Conservation (phyloP, 2,113 vertebrate genomes). For the Rutilus rutilus region DNA sequence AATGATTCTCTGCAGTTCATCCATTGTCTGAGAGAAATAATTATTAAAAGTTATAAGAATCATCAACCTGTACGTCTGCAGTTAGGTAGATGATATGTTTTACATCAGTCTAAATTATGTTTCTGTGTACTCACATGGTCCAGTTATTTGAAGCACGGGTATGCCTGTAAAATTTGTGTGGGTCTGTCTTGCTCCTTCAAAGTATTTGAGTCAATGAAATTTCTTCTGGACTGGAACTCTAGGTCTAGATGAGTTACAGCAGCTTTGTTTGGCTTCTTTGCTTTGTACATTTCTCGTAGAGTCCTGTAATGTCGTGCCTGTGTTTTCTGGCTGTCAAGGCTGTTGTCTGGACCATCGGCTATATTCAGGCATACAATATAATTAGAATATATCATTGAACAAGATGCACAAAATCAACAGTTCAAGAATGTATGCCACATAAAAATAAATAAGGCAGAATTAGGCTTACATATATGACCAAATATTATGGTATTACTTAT, state of each 20-base stretch:
- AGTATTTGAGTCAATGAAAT: constrained; percentile 45
- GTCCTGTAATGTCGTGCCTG: constrained; percentile 49
- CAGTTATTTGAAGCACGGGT: constrained; percentile 46
- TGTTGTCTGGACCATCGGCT: constrained; percentile 1
- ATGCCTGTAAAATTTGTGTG: constrained; percentile 32
- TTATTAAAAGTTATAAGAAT: not conserved
- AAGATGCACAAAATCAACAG: constrained; percentile 10
- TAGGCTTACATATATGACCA: no score
- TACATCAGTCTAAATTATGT: no score
- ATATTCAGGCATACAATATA: not conserved
- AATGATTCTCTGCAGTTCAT: constrained; percentile 49
- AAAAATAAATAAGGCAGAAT: not conserved
- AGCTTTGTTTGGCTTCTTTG: constrained; percentile 49
- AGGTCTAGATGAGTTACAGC: constrained; percentile 48
- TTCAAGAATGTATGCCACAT: not conserved
- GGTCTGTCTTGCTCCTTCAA: constrained; percentile 52
- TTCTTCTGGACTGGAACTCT: constrained; percentile 43
- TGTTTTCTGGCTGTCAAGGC: constrained; percentile 40
- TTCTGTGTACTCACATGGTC: constrained; percentile 53
- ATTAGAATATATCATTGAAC: not conserved
- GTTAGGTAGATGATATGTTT: not conserved
- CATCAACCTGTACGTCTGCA: not conserved
- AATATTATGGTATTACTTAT: no score
- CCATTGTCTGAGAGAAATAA: constrained; percentile 37
- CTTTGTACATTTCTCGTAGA: constrained; percentile 48